Percentiles rank a stretch among this genome's conserved stretches.
phyloP scores from a whole-genome alignment of 2,888 invertebrate genomes.

The Imbricaverruca yamaguchii region DNA sequence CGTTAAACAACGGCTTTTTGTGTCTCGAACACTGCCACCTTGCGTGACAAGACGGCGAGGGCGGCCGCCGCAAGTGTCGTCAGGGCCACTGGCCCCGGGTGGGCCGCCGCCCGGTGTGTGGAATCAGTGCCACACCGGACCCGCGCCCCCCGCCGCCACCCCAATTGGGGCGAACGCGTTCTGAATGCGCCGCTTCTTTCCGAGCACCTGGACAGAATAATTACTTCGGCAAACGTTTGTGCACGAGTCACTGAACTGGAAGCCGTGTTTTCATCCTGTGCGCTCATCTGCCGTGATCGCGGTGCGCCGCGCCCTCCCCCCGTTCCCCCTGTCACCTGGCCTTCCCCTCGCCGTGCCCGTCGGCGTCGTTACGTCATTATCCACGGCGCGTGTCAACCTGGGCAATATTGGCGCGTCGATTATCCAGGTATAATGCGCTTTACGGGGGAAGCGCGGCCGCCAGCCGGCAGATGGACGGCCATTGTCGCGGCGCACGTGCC shows the following conservation, averaged over 20 bases:
- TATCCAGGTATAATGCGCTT: constrained; percentile 21
- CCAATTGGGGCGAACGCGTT: background rate
- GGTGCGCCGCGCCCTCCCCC: background rate
- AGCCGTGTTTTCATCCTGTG: constrained; percentile 12
- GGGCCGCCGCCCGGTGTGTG: background rate
- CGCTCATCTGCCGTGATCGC: background rate
- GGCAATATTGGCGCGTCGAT: background rate
- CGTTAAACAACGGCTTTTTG: background rate
- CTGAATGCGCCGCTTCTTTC: constrained; percentile 2
- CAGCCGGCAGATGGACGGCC: constrained; percentile 7
- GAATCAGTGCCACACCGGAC: background rate
- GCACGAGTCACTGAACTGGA: constrained; percentile 18
- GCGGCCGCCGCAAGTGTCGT: no score
- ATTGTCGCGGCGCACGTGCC: constrained; percentile 6
- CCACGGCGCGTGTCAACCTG: constrained; percentile 20
- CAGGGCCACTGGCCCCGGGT: no score
- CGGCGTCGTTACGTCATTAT: constrained; percentile 15
- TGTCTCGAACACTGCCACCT: background rate
- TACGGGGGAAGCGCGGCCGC: background rate
- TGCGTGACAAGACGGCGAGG: background rate
- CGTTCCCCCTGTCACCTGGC: background rate
- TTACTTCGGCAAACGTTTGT: constrained; percentile 19
- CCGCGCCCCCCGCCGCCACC: constrained; percentile 3
- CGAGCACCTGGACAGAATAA: constrained; percentile 20
- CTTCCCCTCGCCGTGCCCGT: background rate